A percentile compares a stretch with the other conserved stretches of the same genome.
Evolutionary conservation across 2,113 vertebrate genomes (phyloP).

Genomic region (Chitala chitala): DNA sequence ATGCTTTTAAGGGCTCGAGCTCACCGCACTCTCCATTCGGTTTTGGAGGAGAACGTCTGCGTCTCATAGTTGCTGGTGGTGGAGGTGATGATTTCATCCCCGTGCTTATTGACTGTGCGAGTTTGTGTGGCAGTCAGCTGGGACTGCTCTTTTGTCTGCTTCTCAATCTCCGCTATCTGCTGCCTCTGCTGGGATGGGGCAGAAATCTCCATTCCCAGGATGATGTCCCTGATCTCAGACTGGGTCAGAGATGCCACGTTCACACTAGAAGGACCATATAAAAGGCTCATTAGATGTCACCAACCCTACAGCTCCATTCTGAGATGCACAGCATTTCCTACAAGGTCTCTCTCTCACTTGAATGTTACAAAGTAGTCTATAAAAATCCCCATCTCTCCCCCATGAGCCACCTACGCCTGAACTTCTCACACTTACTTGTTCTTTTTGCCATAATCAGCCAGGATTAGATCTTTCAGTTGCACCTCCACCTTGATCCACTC

Average conservation of each 20-base stretch:
- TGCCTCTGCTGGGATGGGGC: slow-evolving; percentile 98
- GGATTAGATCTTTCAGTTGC: slow-evolving; percentile 94
- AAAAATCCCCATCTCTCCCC: no score
- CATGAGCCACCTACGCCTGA: neutral
- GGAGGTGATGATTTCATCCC: slow-evolving; percentile 98
- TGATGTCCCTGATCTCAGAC: slow-evolving; percentile 97
- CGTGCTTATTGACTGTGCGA: slow-evolving; percentile 96
- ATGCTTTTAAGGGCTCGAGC: no score
- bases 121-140: slow-evolving; percentile 97
- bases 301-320: no score
- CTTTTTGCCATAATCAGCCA: slow-evolving; percentile 98
- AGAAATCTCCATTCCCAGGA: slow-evolving; percentile 98
- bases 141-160: slow-evolving; percentile 97
- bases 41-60: slow-evolving; percentile 98
- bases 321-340: no score
- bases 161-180: slow-evolving; percentile 98
- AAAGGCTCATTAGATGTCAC: no score
- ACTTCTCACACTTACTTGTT: slow-evolving; percentile 80
- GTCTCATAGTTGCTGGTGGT: slow-evolving; percentile 99
- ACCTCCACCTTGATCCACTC: slow-evolving; percentile 99
- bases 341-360: no score
- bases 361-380: neutral
- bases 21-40: slow-evolving; percentile 96
- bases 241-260: slow-evolving; percentile 96
- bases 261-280: slow-evolving; percentile 78